Conservation (phyloP, 2,888 invertebrate species). For the Acronicta leporina region DNA sequence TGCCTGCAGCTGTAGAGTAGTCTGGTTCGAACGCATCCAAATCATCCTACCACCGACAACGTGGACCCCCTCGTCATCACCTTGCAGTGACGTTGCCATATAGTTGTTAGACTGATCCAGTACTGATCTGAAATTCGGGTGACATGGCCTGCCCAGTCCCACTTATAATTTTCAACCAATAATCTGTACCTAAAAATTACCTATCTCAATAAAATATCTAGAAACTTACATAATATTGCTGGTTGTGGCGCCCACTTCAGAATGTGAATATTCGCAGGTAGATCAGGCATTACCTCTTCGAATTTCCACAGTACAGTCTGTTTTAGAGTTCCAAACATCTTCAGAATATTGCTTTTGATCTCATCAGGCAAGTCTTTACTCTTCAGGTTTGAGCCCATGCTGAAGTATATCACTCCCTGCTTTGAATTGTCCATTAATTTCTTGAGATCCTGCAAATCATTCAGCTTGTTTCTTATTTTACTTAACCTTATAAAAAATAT, state of each 20-base stretch:
- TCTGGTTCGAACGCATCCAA: too few relatives aligned
- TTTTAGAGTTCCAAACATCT: conserved; percentile 76
- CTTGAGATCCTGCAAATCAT: conserved; percentile 70
- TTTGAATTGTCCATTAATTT: conserved; percentile 76
- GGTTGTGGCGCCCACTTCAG: conserved; percentile 80
- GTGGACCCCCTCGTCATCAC: too few relatives aligned
- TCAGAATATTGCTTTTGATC: conserved; percentile 66
- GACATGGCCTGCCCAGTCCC: too few relatives aligned
- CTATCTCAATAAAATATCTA: too few relatives aligned
- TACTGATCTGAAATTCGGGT: too few relatives aligned
- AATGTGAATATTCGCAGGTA: conserved; percentile 79
- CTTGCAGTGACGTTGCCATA: too few relatives aligned
- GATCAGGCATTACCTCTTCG: conserved; percentile 69
- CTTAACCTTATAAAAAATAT: not conserved
- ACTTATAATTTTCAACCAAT: too few relatives aligned
- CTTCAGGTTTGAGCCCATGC: conserved; percentile 81
- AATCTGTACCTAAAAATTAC: too few relatives aligned
- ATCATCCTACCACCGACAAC: too few relatives aligned
- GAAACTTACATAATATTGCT: conserved; percentile 43
- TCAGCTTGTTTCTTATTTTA: not conserved
- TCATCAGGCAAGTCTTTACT: conserved; percentile 72
- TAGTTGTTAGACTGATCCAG: too few relatives aligned
- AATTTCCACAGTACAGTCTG: conserved; percentile 86
- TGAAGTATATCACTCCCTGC: conserved; percentile 84
- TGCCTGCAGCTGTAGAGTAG: too few relatives aligned